Conservation (phyloP, 2,113 vertebrate genomes). For the human (Homo sapiens) region GRCh38 chr2:195223001-195223500, state of each 20-base stretch:
- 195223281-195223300: fast-evolving
- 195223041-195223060: neutral
- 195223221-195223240: too few relatives aligned
- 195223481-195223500: neutral
- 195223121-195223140: neutral
- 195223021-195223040: neutral
- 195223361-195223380: neutral
- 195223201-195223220: neutral
- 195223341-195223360: neutral
- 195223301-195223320: neutral
- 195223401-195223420: neutral
- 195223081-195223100: neutral
- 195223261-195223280: neutral
- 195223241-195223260: neutral
- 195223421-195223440: neutral
- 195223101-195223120: neutral
- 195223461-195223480: neutral
- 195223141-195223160: neutral
- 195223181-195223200: neutral
- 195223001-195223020: neutral
- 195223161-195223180: neutral
- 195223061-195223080: neutral
- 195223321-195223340: neutral
- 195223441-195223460: neutral
- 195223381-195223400: neutral